Conservation (phyloP, 2,888 invertebrate species). For the Terebella lapidaria region DNA sequence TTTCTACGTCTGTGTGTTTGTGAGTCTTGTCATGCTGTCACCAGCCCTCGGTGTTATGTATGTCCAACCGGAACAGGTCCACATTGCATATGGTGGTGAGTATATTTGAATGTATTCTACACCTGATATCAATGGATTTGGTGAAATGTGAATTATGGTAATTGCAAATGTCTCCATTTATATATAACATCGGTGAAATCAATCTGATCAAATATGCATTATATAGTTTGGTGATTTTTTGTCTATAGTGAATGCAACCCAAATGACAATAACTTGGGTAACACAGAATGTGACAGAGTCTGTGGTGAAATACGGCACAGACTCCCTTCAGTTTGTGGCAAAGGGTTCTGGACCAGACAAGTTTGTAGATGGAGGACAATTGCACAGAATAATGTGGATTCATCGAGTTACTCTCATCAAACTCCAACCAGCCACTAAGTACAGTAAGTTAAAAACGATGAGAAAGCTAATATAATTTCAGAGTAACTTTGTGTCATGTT, state of each 20-base stretch:
- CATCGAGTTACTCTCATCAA: slow-evolving; percentile 36
- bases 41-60: too few relatives aligned
- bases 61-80: too few relatives aligned
- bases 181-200: too few relatives aligned
- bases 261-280: slow-evolving; percentile 45
- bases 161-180: too few relatives aligned
- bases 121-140: too few relatives aligned
- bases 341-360: slow-evolving; percentile 31
- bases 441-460: not conserved
- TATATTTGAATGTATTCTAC: too few relatives aligned
- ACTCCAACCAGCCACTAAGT: slow-evolving; percentile 25
- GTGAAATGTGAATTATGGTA: too few relatives aligned
- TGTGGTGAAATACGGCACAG: slow-evolving; percentile 29
- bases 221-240: not conserved
- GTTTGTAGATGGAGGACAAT: slow-evolving; percentile 41
- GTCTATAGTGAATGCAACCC: slow-evolving; percentile 21
- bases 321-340: slow-evolving; percentile 8
- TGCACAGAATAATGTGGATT: slow-evolving; percentile 34
- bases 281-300: slow-evolving; percentile 32
- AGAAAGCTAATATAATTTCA: not conserved
- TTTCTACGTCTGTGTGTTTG: too few relatives aligned
- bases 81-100: too few relatives aligned
- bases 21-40: too few relatives aligned
- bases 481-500: too few relatives aligned
- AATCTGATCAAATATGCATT: too few relatives aligned